These are phyloP conservation scores for Dascillus cervinus DNA, from an alignment of 2,888 invertebrate species.

Conservation along the genomic window DNA sequence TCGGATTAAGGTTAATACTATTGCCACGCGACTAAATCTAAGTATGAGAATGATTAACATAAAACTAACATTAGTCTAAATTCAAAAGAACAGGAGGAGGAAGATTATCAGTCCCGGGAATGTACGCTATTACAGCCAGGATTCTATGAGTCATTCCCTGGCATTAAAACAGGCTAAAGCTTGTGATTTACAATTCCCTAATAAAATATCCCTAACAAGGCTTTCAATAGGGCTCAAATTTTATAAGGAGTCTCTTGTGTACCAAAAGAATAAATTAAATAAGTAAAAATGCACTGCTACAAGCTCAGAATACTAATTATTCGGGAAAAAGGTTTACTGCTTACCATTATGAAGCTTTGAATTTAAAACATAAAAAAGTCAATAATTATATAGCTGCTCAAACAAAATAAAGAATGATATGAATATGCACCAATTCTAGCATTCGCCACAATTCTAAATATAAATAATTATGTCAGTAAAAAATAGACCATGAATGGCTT, in stretches of 20 bases:
- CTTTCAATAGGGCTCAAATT: constrained; percentile 16
- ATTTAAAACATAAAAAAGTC: too few species aligned
- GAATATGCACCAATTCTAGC: too few species aligned
- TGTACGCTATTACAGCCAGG: constrained; percentile 28
- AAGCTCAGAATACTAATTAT: constrained; percentile 14
- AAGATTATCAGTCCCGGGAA: constrained; percentile 30
- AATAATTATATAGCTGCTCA: too few species aligned
- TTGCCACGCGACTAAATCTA: constrained; percentile 25
- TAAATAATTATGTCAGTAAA: too few species aligned
- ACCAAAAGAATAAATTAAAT: constrained; percentile 14
- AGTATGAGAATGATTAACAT: constrained; percentile 32
- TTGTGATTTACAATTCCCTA: constrained; percentile 23
- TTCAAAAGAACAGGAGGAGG: constrained; percentile 24
- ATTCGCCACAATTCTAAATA: too few species aligned
- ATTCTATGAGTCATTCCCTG: constrained; percentile 24
- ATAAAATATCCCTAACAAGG: constrained; percentile 15
- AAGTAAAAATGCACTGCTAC: constrained; percentile 13
- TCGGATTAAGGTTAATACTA: constrained; percentile 28
- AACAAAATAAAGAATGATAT: too few species aligned
- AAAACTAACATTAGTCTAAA: constrained; percentile 34
- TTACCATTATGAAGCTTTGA: too few species aligned
- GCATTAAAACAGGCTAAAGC: constrained; percentile 20
- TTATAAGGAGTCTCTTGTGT: constrained; percentile 12
- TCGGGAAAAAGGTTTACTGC: background rate
- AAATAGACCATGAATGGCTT: too few species aligned